phyloP scores from a whole-genome alignment of 2,888 invertebrate species.

The Philaethria dido region DNA sequence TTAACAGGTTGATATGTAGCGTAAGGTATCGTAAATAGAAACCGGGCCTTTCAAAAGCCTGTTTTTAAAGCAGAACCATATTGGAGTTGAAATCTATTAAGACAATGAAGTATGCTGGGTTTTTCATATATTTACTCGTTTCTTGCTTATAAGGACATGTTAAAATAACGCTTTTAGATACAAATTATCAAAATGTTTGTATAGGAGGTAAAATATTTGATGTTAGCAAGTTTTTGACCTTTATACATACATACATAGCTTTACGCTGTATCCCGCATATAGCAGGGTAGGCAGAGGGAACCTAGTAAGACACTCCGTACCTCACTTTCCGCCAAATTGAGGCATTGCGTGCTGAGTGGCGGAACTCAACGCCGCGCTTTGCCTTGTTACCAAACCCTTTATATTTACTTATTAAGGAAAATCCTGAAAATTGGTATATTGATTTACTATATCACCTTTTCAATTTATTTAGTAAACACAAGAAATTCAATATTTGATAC shows the following conservation, averaged over 20 bases:
- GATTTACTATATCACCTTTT: too few relatives aligned
- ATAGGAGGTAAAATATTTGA: not conserved
- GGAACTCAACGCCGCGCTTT: too few relatives aligned
- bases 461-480: too few relatives aligned
- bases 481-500: too few relatives aligned
- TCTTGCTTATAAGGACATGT: conserved; percentile 3
- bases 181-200: not conserved
- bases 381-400: too few relatives aligned
- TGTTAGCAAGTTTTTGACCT: not conserved
- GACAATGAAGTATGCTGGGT: not conserved
- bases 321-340: too few relatives aligned
- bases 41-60: conserved; percentile 29
- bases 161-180: conserved; percentile 4
- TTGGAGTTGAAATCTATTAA: conserved; percentile 22
- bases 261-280: too few relatives aligned
- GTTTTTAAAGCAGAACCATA: conserved; percentile 29
- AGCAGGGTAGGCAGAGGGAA: too few relatives aligned
- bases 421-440: too few relatives aligned
- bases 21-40: conserved; percentile 33
- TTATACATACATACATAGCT: not conserved
- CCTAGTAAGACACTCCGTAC: too few relatives aligned
- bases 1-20: conserved; percentile 20
- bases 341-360: too few relatives aligned
- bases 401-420: too few relatives aligned
- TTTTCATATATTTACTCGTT: not conserved